Conservation (phyloP, 2,113 vertebrate species). For the Tor tambroides region DNA sequence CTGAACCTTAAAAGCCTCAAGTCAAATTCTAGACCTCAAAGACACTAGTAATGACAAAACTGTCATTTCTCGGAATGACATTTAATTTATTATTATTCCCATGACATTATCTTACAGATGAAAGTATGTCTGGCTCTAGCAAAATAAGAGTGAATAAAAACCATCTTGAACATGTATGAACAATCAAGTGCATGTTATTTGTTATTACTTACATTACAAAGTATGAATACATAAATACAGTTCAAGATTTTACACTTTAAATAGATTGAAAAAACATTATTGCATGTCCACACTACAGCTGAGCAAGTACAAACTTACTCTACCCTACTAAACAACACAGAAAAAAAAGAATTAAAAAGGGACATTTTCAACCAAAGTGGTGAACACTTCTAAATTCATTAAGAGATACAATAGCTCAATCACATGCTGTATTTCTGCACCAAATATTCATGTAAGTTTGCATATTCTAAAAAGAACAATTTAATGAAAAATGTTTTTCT, state of each 20-base stretch:
- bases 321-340: constrained; percentile 72
- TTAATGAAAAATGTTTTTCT: neutral
- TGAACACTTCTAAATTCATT: constrained; percentile 47
- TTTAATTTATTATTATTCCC: constrained; percentile 59
- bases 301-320: constrained; percentile 70
- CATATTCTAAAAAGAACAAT: neutral
- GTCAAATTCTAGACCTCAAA: constrained; percentile 1
- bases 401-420: constrained; percentile 42
- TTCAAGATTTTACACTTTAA: constrained; percentile 59
- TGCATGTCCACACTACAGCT: constrained; percentile 71
- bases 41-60: constrained; percentile 34
- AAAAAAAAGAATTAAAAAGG: constrained; percentile 64
- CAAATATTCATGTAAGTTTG: neutral
- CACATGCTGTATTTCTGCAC: constrained; percentile 44
- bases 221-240: constrained; percentile 66
- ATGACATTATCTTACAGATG: constrained; percentile 65
- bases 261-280: constrained; percentile 77
- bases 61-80: constrained; percentile 52
- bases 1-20: neutral
- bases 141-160: constrained; percentile 67
- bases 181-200: constrained; percentile 57
- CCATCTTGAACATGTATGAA: constrained; percentile 57
- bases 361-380: neutral
- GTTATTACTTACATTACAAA: constrained; percentile 61
- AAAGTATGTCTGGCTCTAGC: constrained; percentile 54